phyloP scores from a whole-genome alignment of 2,888 invertebrate genomes.

The Ctenicera cuprea region DNA sequence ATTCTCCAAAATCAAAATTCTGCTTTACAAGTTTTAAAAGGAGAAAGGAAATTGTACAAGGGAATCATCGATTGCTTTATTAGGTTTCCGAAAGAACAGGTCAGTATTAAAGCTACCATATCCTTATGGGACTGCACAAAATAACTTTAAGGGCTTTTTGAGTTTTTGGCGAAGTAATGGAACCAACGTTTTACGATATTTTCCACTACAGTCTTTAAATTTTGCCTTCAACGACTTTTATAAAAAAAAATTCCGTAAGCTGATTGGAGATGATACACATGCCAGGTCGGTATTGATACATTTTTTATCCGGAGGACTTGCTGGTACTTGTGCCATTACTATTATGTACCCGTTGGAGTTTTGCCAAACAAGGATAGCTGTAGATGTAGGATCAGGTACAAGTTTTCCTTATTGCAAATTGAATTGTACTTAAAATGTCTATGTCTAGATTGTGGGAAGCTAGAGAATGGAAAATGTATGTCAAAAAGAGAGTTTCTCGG shows the following conservation, averaged over 20 bases:
- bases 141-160: conserved; percentile 47
- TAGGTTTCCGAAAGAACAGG: conserved; percentile 57
- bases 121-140: neutral
- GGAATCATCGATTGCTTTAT: conserved; percentile 51
- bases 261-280: conserved; percentile 1
- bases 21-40: conserved; percentile 53
- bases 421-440: neutral
- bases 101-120: conserved; percentile 1
- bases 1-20: conserved; percentile 59
- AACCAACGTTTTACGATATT: conserved; percentile 54
- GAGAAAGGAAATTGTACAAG: conserved; percentile 50
- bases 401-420: neutral
- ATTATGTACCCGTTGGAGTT: conserved; percentile 55
- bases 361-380: conserved; percentile 55
- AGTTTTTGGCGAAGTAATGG: conserved; percentile 59
- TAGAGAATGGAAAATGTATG: neutral
- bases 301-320: conserved; percentile 54
- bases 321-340: conserved; percentile 47
- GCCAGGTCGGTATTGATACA: neutral
- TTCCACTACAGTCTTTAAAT: conserved; percentile 57
- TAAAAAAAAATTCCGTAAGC: conserved; percentile 17
- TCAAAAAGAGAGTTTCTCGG: conserved; percentile 54
- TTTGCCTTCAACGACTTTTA: conserved; percentile 54
- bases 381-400: conserved; percentile 53
- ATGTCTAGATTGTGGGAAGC: conserved; percentile 10